Base-by-base conservation (phyloP, 1,140 invertebrate species). In the Pteromalus puparum region DNA sequence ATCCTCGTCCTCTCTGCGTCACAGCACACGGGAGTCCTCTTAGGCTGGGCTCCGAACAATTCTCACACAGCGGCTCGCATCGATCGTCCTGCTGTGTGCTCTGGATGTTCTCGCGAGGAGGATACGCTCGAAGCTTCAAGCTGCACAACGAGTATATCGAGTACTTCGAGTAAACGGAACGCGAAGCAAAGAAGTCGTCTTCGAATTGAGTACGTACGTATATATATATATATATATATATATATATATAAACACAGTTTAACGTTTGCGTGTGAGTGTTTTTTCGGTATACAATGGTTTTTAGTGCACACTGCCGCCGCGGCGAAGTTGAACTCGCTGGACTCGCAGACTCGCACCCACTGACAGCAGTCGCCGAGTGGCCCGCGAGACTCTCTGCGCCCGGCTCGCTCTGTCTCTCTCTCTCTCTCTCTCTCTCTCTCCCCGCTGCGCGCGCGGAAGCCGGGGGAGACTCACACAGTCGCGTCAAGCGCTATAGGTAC, bases 301-400 rank as follows among this genome's bases (percentile, higher is more conserved):
- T n/a, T n/a, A 61, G 53, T 61, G 53, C 53, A 61, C 53, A 61
- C 53, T 61, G 53, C 53, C 53, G 53, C 53, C 75, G 76, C 34
- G 81, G 13, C 80, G 85, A 77, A 83, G 38, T 26, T 75, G 46
- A 75, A 79, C 85, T 86, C 77, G 76, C 82, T 86, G 81, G 84
- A 82, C 80, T 85, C 85, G 82, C 82, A 83, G 81, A 81, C 85
- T 81, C 81, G 81, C 81, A 83, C 76, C 85, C 82, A 83, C 82
- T 83, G 82, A 83, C 68, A 81, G 76, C 68, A 81, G 70, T 75
- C 78, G 81, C 21, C 74, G 85, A 68, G 70, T 46, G 80, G 81
- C 75, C 24, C 79, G 72, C 42, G 72, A 28, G 24, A 68, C 82
- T 78, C 73, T 42, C 82, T 70, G 30, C 38, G 38, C 65, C 74